phyloP scores from a whole-genome alignment of 2,888 invertebrate genomes.

The Caenorhabditis doughertyi region DNA sequence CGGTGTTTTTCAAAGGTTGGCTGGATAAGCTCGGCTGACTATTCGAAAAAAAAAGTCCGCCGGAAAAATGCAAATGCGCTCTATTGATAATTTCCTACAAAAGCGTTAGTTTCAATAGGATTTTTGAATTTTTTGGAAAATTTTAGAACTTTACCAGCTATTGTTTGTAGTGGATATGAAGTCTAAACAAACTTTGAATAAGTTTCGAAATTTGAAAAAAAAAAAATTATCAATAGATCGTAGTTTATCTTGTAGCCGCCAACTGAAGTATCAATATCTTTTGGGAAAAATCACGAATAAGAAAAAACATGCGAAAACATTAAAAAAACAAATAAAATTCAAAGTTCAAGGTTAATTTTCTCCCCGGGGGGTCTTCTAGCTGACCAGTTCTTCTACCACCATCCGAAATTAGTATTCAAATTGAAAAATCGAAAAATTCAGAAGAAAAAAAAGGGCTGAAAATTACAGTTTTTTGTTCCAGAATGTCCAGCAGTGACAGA shows the following conservation, averaged over 20 bases:
- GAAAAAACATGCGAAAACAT: background rate
- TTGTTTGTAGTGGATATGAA: too few species aligned
- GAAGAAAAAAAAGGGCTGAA: background rate
- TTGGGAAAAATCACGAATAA: constrained; percentile 10
- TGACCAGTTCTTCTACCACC: too few species aligned
- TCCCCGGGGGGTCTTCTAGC: background rate
- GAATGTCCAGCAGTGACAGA: too few species aligned
- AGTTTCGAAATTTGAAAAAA: background rate
- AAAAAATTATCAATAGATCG: too few species aligned
- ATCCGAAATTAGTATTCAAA: background rate
- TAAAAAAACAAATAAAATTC: constrained; percentile 34
- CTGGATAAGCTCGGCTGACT: too few species aligned
- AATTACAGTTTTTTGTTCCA: too few species aligned
- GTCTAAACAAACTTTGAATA: background rate
- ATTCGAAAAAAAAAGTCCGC: too few species aligned
- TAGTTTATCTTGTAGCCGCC: background rate
- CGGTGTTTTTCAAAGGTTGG: too few species aligned
- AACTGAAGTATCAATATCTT: background rate
- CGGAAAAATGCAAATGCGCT: constrained; percentile 7
- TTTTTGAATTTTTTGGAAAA: too few species aligned
- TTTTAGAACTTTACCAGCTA: too few species aligned
- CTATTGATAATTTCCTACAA: background rate
- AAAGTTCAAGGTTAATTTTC: constrained; percentile 37
- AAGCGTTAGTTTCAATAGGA: too few species aligned
- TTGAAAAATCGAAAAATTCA: too few species aligned